Evolutionary conservation across 2,888 invertebrate genomes (phyloP), one percentile per base, ranked within the genome.

Genomic region (Heliconius aoede): DNA sequence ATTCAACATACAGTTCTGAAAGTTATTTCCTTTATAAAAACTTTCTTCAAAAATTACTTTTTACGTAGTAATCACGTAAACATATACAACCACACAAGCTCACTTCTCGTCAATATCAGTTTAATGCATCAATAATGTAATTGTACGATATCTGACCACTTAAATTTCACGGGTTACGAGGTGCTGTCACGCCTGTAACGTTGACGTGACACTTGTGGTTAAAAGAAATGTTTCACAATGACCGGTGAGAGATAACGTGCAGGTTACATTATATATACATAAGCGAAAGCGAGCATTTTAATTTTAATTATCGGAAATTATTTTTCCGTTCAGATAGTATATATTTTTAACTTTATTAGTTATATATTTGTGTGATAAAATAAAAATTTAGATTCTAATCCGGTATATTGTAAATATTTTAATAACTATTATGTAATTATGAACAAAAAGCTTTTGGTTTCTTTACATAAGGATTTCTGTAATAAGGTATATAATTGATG

Each of bases 141-240:
- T 74, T 74, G 69, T 67, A 61, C 67, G 58, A 78, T 76, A 76
- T 76, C 78, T 67, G 78, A 65, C 76, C 79, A 78, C 78, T 79
- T 72, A 51, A 79, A 78, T 78, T 72, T 78, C 58, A 74, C 74
- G 78, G 79, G 74, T 76, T 76, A 79, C 69, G 72, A 75, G 79
- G 79, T 73, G 77, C 74, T 51, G 74, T 74, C 78, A 78, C 71
- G 76, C 76, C 76, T 72, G 72, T 67, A 32, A 71, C 55, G 65
- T 55, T 76, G 76, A 73, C 79, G 73, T 74, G 76, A 74, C 65
- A 69, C 51, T 74, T 76, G 60, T 58, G 62, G 62, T 58, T 73
- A 77, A 76, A 76, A 78, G 73, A 73, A 76, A 76, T 58, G 73
- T 78, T 78, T 36, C 76, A 73, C 61, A 71, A 76, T 28, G 24